These are phyloP conservation scores for Rafetus swinhoei DNA, from an alignment of 2,113 vertebrate species.

Conservation along the genomic window DNA sequence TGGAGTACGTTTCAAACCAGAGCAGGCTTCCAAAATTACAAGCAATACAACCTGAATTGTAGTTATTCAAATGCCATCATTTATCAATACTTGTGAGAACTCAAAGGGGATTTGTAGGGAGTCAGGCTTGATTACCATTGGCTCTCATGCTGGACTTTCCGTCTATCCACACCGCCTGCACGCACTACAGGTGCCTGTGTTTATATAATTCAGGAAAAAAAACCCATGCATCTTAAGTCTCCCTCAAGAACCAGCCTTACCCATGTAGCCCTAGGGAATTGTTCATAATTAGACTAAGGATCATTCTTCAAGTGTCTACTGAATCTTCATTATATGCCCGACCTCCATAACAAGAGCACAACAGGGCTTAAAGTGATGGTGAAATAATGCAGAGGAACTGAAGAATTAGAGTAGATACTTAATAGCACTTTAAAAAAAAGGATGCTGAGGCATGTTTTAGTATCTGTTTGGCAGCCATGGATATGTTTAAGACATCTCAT, in stretches of 20 bases:
- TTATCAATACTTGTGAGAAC: neutral
- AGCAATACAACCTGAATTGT: neutral
- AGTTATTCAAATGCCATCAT: neutral
- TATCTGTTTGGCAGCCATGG: neutral
- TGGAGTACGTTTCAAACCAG: neutral
- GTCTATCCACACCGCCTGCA: neutral
- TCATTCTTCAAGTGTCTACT: neutral
- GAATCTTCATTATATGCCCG: neutral
- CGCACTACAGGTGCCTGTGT: neutral
- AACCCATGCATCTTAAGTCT: neutral
- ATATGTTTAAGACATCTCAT: neutral
- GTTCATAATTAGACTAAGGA: neutral
- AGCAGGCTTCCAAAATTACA: accelerated
- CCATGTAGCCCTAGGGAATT: neutral
- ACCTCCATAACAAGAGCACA: neutral
- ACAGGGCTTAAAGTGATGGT: neutral
- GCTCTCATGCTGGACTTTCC: neutral
- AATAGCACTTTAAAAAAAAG: neutral
- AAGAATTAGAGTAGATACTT: neutral
- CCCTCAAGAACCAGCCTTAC: accelerated
- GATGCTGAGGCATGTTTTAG: neutral
- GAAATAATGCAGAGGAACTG: accelerated
- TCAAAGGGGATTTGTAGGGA: neutral
- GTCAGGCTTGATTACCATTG: neutral
- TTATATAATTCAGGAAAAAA: no score